phyloP scores from a whole-genome alignment of 2,797 vertebrate genomes.

The Dermochelys coriacea region DNA sequence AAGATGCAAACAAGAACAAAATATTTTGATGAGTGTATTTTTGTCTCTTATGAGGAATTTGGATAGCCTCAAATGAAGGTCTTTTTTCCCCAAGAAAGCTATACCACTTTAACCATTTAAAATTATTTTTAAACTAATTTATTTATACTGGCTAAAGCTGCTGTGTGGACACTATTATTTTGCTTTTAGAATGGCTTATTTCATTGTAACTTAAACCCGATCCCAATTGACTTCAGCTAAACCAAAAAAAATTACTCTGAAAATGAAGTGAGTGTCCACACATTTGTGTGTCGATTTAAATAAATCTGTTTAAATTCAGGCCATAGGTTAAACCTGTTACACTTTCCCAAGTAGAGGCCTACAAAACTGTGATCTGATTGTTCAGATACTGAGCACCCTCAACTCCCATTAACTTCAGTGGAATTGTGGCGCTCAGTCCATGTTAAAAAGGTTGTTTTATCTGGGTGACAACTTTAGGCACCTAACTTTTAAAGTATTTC shows the following conservation, averaged over 20 bases:
- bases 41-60: background rate
- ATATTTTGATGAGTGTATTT: background rate
- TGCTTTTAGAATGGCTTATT: background rate
- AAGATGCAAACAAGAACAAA: background rate
- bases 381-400: slow-evolving; percentile 41
- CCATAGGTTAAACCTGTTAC: slow-evolving; percentile 56
- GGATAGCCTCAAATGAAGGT: background rate
- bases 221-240: slow-evolving; percentile 2
- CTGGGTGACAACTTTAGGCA: slow-evolving; percentile 55
- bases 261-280: background rate
- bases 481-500: slow-evolving; percentile 61
- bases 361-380: slow-evolving; percentile 50
- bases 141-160: background rate
- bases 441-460: slow-evolving; percentile 46
- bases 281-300: slow-evolving; percentile 45
- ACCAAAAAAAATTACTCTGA: background rate
- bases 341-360: slow-evolving; percentile 46
- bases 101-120: background rate
- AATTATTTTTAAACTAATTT: background rate
- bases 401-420: slow-evolving; percentile 34
- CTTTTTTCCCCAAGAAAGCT: background rate
- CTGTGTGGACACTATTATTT: background rate
- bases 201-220: background rate
- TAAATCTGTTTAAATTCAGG: slow-evolving; percentile 61
- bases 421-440: slow-evolving; percentile 29